phyloP scores from a whole-genome alignment of 2,888 invertebrate species.

The Pimpla rufipes region DNA sequence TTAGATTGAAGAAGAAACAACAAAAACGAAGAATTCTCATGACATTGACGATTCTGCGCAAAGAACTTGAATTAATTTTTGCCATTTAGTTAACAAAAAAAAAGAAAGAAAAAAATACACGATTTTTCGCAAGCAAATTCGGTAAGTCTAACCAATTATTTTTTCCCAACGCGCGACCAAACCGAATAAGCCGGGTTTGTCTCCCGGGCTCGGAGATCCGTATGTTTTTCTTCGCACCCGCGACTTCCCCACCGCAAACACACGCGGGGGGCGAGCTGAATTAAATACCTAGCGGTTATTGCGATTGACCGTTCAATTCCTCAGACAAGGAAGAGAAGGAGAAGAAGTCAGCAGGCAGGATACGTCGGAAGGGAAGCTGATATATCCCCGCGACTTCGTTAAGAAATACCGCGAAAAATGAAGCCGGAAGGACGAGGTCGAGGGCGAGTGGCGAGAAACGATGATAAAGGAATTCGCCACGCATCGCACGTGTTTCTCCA shows the following conservation, averaged over 20 bases:
- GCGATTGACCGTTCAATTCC: slow-evolving; percentile 42
- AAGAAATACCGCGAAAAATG: slow-evolving; percentile 19
- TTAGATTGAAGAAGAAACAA: neutral
- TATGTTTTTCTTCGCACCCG: slow-evolving; percentile 1
- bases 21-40: no score
- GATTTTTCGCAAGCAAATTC: no score
- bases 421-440: slow-evolving; percentile 32
- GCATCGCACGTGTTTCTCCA: slow-evolving; percentile 15
- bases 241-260: neutral
- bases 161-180: no score
- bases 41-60: no score
- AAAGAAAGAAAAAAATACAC: no score
- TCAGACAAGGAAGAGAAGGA: no score
- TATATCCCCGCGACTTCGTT: slow-evolving; percentile 11
- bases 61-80: no score
- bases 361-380: neutral
- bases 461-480: slow-evolving; percentile 44
- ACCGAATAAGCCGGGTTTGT: neutral
- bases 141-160: no score
- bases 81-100: no score
- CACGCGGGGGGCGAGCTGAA: slow-evolving; percentile 3
- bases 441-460: slow-evolving; percentile 10
- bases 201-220: neutral
- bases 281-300: slow-evolving; percentile 16
- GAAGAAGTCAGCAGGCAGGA: no score